Conservation (phyloP, 2,113 vertebrate genomes). For the Serinus canaria region DNA sequence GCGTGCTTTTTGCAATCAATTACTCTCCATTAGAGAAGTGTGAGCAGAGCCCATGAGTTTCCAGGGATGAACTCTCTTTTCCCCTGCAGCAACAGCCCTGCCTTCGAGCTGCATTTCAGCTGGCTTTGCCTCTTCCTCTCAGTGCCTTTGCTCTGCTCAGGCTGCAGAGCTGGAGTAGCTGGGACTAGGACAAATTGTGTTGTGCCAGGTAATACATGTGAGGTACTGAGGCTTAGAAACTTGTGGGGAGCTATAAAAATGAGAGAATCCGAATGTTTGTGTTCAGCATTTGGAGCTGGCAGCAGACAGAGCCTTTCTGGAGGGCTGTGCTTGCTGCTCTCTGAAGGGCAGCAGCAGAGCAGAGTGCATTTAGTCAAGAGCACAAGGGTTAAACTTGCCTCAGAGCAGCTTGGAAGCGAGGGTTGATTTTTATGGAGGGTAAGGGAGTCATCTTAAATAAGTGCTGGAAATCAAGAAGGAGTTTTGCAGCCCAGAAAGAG, state of each 20-base stretch:
- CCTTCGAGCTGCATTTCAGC: not conserved
- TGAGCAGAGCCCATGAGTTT: not conserved
- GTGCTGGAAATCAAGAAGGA: conserved; percentile 15
- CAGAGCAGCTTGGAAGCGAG: not conserved
- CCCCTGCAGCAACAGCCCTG: not conserved
- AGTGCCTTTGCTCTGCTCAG: not conserved
- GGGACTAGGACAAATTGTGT: not conserved
- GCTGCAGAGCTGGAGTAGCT: not conserved
- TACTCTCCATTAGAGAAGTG: conserved; percentile 18
- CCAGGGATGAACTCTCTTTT: not conserved
- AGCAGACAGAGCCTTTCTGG: not conserved
- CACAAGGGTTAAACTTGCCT: not conserved
- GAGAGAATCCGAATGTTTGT: not conserved
- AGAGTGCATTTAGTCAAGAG: not conserved
- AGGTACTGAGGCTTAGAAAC: not conserved
- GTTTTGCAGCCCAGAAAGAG: conserved; percentile 26
- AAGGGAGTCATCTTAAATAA: conserved; percentile 31
- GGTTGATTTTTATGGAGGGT: conserved; percentile 36
- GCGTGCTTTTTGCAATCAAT: not conserved
- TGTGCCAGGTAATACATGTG: not conserved
- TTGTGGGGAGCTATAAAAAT: not conserved
- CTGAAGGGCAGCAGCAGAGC: not conserved
- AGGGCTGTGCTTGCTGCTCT: fast-evolving
- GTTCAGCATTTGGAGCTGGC: not conserved
- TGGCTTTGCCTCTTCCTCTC: not conserved